Evolutionary conservation across 2,888 invertebrate genomes (phyloP).

Genomic region (Schrankia costaestrigalis): DNA sequence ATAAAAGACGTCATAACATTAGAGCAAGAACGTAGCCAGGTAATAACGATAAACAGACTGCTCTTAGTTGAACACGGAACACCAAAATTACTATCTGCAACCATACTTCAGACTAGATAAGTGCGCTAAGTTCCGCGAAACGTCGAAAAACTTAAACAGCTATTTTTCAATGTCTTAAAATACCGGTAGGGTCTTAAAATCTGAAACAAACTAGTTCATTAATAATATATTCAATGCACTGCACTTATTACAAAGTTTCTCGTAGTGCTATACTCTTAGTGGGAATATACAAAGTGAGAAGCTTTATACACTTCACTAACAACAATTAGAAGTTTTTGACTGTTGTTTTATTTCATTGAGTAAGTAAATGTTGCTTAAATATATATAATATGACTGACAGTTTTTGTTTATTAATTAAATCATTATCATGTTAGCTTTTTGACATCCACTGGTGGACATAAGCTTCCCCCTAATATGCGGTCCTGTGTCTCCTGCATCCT

Average conservation of each 20-base stretch:
- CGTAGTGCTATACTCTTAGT: no score
- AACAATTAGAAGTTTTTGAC: no score
- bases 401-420: no score
- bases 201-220: constrained; percentile 38
- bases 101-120: constrained; percentile 17
- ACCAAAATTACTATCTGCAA: constrained; percentile 19
- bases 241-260: constrained; percentile 47
- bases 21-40: neutral
- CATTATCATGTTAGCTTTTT: no score
- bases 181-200: constrained; percentile 18
- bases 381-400: no score
- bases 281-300: no score
- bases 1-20: constrained; percentile 8
- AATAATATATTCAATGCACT: constrained; percentile 43
- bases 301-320: no score
- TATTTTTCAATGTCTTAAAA: constrained; percentile 33
- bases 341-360: no score
- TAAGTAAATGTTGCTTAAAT: no score
- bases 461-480: no score
- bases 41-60: constrained; percentile 9
- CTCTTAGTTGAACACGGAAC: constrained; percentile 8
- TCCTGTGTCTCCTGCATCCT: no score
- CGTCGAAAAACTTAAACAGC: constrained; percentile 51
- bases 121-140: constrained; percentile 34
- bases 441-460: no score